phyloP scores from a whole-genome alignment of 37 sponge, comb jelly and placozoan genomes.

The Theonella swinhoei region DNA sequence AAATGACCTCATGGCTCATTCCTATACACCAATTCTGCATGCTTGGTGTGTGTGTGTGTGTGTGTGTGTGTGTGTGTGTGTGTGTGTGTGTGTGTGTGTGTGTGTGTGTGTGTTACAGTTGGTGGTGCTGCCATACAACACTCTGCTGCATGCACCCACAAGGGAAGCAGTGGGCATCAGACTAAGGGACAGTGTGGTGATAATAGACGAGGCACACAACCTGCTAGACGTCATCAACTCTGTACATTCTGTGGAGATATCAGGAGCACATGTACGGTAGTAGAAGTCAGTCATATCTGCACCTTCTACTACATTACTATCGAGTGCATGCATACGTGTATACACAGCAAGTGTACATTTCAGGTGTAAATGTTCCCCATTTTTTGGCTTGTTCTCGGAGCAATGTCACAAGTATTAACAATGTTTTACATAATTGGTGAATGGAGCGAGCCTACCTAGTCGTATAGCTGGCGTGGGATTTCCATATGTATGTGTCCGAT shows the following conservation, averaged over 20 bases:
- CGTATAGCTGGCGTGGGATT: too few relatives aligned
- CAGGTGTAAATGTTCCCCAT: too few relatives aligned
- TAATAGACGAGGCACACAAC: conserved; percentile 99
- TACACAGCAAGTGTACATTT: background rate
- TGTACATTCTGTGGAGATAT: conserved; percentile 84
- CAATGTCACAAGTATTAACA: background rate
- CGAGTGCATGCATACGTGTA: background rate
- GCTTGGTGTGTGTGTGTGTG: too few relatives aligned
- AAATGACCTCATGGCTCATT: background rate
- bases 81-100: too few relatives aligned
- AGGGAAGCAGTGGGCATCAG: conserved; percentile 83
- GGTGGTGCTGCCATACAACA: conserved; percentile 94
- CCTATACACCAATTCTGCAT: too few relatives aligned
- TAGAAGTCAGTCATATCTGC: conserved; percentile 8
- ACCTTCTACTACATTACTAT: too few relatives aligned
- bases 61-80: too few relatives aligned
- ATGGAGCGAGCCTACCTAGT: too few relatives aligned
- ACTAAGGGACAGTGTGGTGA: conserved; percentile 88
- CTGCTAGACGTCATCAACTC: conserved; percentile 92
- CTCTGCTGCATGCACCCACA: conserved; percentile 86
- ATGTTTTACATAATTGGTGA: background rate
- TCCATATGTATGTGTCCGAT: background rate
- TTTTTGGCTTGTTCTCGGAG: background rate
- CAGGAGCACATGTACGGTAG: conserved; percentile 74
- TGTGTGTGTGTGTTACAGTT: conserved; percentile 41